phyloP scores from a whole-genome alignment of 2,113 vertebrate species.

The Talpa occidentalis region DNA sequence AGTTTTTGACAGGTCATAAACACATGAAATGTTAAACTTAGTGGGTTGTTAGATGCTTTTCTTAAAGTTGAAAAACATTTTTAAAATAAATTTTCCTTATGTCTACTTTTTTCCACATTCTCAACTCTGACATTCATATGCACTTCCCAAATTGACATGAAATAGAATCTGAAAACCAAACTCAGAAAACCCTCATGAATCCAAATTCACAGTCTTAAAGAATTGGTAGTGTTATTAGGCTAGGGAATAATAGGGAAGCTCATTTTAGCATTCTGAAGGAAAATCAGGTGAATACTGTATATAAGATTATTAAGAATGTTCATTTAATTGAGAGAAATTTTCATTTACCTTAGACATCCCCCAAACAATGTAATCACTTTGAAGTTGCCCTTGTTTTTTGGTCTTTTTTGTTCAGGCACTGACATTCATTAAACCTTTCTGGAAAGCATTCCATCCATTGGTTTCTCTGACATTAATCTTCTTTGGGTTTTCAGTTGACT shows the following conservation, averaged over 20 bases:
- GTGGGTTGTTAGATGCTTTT: slow-evolving; percentile 56
- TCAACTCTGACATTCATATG: slow-evolving; percentile 76
- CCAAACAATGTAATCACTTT: background rate
- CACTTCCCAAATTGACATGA: background rate
- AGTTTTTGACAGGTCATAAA: slow-evolving; percentile 67
- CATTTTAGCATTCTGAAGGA: background rate
- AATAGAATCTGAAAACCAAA: slow-evolving; percentile 64
- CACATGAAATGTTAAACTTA: slow-evolving; percentile 68
- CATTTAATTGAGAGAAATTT: background rate
- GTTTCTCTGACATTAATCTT: background rate
- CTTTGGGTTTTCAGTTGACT: background rate
- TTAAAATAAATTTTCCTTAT: slow-evolving; percentile 75
- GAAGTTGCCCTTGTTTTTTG: background rate
- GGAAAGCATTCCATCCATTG: background rate
- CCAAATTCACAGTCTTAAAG: background rate
- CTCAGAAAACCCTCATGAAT: background rate
- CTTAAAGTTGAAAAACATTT: slow-evolving; percentile 68
- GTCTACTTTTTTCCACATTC: slow-evolving; percentile 71
- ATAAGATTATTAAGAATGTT: background rate
- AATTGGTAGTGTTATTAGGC: background rate
- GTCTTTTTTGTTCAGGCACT: background rate
- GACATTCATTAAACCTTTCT: background rate
- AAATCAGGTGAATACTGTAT: background rate
- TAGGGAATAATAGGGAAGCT: background rate
- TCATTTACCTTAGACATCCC: background rate